Evolutionary conservation across 1,140 invertebrate species (phyloP), one percentile per base, ranked within the genome.

Genomic region (Gonatopus flavifemur): DNA sequence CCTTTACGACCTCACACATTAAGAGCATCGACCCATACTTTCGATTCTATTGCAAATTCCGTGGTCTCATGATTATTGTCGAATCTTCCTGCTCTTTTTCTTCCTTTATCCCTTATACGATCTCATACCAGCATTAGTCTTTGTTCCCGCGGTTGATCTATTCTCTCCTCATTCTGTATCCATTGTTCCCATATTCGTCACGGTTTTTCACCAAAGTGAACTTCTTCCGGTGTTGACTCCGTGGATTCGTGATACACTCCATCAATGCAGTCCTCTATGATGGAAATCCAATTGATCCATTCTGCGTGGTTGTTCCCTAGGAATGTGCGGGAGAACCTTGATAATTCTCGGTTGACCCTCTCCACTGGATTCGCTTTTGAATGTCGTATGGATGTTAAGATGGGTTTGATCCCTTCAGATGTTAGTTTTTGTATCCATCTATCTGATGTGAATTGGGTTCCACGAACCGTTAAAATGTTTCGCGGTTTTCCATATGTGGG

Each of bases 401-500:
- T 21, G 5, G 12, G 3, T 35, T 43, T 31, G 7, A 54, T 54
- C 3, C 18, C n/a, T 30, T 48, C 15, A 31, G 37, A 22, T 31
- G n/a, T 20, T 19, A 43, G 22, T 0, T 42, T 37, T 1, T 43
- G 3, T 6, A 32, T 12, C 12, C 12, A 54, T 3, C 28, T 28
- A 2, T 48, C 28, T 18, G 38, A 18, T 1, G 45, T 43, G 16
- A 49, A 54, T 33, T 54, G 52, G 5, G 52, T 48, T 5, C 39
- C 45, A n/a, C 43, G 52, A 30, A 48, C 52, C 3, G 15, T 28
- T 30, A 37, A 19, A 12, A 52, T 57, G 6, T 41, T 35, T 12
- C 28, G 15, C 3, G 50, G 42, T 36, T 53, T 57, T 24, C 55
- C 51, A 16, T 47, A 49, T 15, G 22, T 19, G 1, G 31, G 35